phyloP scores from a whole-genome alignment of 2,113 vertebrate genomes.

The Thinocorus orbignyianus region DNA sequence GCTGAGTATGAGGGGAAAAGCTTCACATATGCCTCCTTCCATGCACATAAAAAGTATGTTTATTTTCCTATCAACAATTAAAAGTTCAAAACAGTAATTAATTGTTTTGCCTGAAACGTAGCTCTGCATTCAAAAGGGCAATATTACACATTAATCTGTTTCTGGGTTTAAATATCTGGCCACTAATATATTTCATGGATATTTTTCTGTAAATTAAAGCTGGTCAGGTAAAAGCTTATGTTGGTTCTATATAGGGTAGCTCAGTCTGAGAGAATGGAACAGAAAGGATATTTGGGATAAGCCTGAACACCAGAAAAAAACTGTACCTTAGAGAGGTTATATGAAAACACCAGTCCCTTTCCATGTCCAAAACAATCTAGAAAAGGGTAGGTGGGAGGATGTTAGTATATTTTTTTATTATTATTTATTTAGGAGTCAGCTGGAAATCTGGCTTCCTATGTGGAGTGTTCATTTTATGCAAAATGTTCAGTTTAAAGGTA shows the following conservation, averaged over 20 bases:
- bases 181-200: background rate
- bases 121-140: background rate
- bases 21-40: conserved; percentile 96
- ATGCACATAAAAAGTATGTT: conserved; percentile 96
- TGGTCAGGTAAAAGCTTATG: background rate
- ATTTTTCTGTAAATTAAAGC: background rate
- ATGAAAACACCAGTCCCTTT: background rate
- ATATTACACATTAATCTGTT: background rate
- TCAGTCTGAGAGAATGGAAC: background rate
- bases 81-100: background rate
- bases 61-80: background rate
- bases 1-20: conserved; percentile 95
- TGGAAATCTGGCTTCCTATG: background rate
- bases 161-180: background rate
- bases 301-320: background rate
- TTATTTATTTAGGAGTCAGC: background rate
- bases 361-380: background rate
- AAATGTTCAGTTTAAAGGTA: background rate
- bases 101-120: background rate
- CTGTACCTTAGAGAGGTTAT: background rate
- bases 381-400: background rate
- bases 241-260: background rate
- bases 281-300: background rate
- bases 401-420: background rate
- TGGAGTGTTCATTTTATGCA: background rate